Percentiles rank a stretch among this genome's conserved stretches.
Evolutionary conservation across 2,113 vertebrate genomes (phyloP).

Genomic region (Lepus timidus): DNA sequence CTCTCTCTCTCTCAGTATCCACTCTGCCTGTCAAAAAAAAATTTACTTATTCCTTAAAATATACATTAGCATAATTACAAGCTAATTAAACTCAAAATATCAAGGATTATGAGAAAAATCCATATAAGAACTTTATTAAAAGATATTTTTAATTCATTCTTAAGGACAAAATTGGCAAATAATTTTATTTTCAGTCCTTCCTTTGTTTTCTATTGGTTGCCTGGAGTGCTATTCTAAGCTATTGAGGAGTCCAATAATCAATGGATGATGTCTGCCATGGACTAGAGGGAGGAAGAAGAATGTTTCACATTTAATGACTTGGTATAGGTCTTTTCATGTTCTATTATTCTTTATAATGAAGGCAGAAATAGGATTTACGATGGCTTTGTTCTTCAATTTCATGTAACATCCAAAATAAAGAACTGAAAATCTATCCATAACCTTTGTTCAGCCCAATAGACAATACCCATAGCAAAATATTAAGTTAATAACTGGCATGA

Average conservation of each 20-base stretch:
- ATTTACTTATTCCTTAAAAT: not conserved
- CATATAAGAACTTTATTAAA: not conserved
- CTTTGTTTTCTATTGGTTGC: not conserved
- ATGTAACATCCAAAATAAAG: not conserved
- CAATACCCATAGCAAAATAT: conserved; percentile 13
- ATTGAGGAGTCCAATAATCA: not conserved
- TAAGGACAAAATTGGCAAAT: conserved; percentile 4
- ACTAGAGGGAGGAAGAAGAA: not conserved
- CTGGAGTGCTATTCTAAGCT: not conserved
- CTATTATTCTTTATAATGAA: conserved; percentile 46
- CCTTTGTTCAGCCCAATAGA: not conserved
- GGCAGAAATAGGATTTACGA: conserved; percentile 40
- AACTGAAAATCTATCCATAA: not conserved
- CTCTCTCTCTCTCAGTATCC: too few relatives aligned
- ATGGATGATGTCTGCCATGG: not conserved
- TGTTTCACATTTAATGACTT: conserved; percentile 20
- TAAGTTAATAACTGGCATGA: conserved; percentile 46
- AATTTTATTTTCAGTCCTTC: conserved; percentile 9
- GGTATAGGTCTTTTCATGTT: not conserved
- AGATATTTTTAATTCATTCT: conserved; percentile 14
- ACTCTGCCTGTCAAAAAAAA: too few relatives aligned
- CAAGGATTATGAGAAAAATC: not conserved
- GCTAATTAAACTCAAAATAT: conserved; percentile 24
- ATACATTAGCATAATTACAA: not conserved
- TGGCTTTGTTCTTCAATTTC: conserved; percentile 52